These are phyloP conservation scores for Rhinichthys klamathensis DNA, from an alignment of 2,113 vertebrate species.

Conservation along the genomic window DNA sequence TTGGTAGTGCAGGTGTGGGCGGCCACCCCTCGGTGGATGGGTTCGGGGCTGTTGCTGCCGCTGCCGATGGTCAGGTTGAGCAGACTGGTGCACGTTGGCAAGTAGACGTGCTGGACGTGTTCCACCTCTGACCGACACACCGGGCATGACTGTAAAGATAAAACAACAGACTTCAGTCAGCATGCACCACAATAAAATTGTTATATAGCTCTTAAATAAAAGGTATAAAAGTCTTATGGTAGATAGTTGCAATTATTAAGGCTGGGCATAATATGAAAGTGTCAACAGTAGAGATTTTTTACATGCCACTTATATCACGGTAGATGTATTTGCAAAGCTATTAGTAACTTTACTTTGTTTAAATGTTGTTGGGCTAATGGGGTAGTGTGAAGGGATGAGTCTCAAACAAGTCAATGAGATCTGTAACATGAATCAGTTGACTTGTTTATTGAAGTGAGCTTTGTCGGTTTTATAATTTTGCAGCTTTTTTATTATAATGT, in stretches of 20 bases:
- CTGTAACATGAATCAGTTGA: neutral
- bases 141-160: constrained; percentile 81
- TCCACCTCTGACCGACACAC: constrained; percentile 92
- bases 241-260: neutral
- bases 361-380: too few species aligned
- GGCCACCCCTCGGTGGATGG: constrained; percentile 68
- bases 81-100: constrained; percentile 95
- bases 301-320: neutral
- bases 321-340: neutral
- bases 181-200: neutral
- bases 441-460: neutral
- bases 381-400: neutral
- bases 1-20: constrained; percentile 64
- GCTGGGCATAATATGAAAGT: neutral
- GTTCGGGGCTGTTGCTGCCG: constrained; percentile 53
- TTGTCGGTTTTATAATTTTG: neutral
- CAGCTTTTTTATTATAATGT: neutral
- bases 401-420: too few species aligned
- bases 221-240: too few species aligned
- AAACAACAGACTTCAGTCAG: neutral
- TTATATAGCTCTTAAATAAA: neutral
- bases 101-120: constrained; percentile 93
- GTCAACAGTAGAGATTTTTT: neutral
- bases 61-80: constrained; percentile 85
- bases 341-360: neutral